Percentiles rank a stretch among this genome's conserved stretches.
phyloP scores from a whole-genome alignment of 2,888 invertebrate species.

The Mamestra brassicae region DNA sequence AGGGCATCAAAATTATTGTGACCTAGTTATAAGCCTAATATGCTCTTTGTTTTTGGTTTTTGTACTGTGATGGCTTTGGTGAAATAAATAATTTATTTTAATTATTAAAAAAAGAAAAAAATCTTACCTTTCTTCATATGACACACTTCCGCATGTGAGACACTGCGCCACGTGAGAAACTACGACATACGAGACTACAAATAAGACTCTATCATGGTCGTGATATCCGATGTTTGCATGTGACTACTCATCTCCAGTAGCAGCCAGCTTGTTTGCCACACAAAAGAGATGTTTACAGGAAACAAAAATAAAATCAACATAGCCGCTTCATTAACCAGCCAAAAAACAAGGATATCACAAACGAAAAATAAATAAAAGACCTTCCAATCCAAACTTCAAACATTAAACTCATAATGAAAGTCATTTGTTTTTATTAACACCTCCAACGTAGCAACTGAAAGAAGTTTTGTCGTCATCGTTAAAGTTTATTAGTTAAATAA shows the following conservation, averaged over 20 bases:
- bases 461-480: conserved; percentile 61
- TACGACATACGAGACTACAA: too few relatives aligned
- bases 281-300: not conserved
- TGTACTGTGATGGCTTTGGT: too few relatives aligned
- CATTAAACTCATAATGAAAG: conserved; percentile 41
- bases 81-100: too few relatives aligned
- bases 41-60: too few relatives aligned
- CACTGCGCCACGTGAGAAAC: too few relatives aligned
- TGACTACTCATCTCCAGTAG: not conserved
- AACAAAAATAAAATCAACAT: conserved; percentile 4
- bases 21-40: too few relatives aligned
- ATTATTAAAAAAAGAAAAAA: too few relatives aligned
- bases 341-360: conserved; percentile 20
- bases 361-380: conserved; percentile 41
- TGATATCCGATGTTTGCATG: not conserved
- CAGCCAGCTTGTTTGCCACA: not conserved
- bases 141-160: too few relatives aligned
- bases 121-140: too few relatives aligned
- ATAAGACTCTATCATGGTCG: too few relatives aligned
- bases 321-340: conserved; percentile 6
- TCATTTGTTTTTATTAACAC: conserved; percentile 54
- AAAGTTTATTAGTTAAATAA: conserved; percentile 70
- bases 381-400: conserved; percentile 34
- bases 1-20: too few relatives aligned
- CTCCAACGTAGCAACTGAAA: conserved; percentile 38